These are phyloP conservation scores for Drymonia ruficornis DNA, from an alignment of 2,888 invertebrate genomes.

Conservation along the genomic window DNA sequence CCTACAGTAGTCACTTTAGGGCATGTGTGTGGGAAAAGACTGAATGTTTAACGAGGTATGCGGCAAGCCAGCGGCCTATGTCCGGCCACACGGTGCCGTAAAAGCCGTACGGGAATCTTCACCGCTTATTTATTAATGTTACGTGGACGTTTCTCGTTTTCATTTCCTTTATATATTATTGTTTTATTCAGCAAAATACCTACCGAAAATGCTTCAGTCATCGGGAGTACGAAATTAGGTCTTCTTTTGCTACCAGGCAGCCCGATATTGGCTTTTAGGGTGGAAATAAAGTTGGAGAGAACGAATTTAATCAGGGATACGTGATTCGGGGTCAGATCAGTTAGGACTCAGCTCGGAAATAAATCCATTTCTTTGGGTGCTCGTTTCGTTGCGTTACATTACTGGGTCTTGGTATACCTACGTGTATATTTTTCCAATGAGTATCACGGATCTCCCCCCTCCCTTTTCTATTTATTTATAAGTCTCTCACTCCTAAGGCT, in stretches of 20 bases:
- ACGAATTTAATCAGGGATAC: slow-evolving; percentile 6
- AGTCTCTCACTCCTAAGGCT: too few species aligned
- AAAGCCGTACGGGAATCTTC: slow-evolving; percentile 31
- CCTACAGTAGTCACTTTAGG: slow-evolving; percentile 32
- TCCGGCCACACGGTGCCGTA: slow-evolving; percentile 24
- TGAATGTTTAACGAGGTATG: slow-evolving; percentile 38
- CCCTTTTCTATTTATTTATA: too few species aligned
- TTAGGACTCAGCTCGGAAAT: slow-evolving; percentile 1
- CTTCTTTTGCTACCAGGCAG: background rate
- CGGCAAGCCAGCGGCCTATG: slow-evolving; percentile 12
- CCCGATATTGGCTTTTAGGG: background rate
- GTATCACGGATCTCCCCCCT: too few species aligned
- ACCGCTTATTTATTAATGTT: slow-evolving; percentile 37
- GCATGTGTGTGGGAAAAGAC: slow-evolving; percentile 30
- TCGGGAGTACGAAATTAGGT: slow-evolving; percentile 25
- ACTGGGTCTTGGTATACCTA: too few species aligned
- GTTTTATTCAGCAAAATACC: slow-evolving; percentile 38
- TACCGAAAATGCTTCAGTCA: slow-evolving; percentile 22
- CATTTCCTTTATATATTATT: slow-evolving; percentile 38
- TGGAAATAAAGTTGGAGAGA: background rate
- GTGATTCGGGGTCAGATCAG: background rate
- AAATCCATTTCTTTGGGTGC: slow-evolving; percentile 2
- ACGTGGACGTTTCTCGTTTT: slow-evolving; percentile 30
- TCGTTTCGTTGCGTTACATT: background rate
- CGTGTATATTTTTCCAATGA: background rate